These are phyloP conservation scores for Pipistrellus pygmaeus DNA, from an alignment of 2,797 vertebrate genomes.

Conservation along the genomic window DNA sequence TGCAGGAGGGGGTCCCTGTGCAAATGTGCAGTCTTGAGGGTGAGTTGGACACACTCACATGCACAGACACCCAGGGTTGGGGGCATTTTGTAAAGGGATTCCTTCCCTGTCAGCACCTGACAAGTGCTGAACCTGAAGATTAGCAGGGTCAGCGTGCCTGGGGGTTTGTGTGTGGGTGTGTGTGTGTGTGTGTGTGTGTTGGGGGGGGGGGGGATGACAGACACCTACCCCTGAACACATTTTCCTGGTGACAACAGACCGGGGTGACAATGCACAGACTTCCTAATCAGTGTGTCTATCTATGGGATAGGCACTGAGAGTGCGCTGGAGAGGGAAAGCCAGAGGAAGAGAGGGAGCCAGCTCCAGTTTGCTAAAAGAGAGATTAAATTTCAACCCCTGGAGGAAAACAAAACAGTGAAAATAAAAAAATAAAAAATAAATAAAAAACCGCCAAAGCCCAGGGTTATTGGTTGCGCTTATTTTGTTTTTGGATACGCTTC, in stretches of 20 bases:
- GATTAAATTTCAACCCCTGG: slow-evolving; percentile 84
- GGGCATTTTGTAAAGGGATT: slow-evolving; percentile 72
- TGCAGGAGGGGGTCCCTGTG: not conserved
- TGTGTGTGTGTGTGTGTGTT: too few species aligned
- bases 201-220: not conserved
- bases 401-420: slow-evolving; percentile 82
- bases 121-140: slow-evolving; percentile 79
- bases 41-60: not conserved
- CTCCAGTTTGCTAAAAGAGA: slow-evolving; percentile 82
- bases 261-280: slow-evolving; percentile 73
- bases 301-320: slow-evolving; percentile 44
- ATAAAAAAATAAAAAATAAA: slow-evolving; percentile 64
- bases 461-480: not conserved
- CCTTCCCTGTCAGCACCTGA: slow-evolving; percentile 81
- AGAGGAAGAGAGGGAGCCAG: not conserved
- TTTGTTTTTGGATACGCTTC: not conserved
- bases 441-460: not conserved
- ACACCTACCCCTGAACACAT: slow-evolving; percentile 63
- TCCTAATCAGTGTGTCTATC: slow-evolving; percentile 74
- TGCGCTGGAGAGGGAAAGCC: not conserved
- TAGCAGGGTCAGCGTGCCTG: slow-evolving; percentile 65
- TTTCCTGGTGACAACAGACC: slow-evolving; percentile 75
- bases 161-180: too few species aligned
- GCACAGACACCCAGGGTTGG: not conserved
- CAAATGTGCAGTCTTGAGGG: not conserved